Evolutionary conservation across 2,113 vertebrate species (phyloP), one percentile per base, ranked within the genome.

Genomic region (Brachirus orientalis): DNA sequence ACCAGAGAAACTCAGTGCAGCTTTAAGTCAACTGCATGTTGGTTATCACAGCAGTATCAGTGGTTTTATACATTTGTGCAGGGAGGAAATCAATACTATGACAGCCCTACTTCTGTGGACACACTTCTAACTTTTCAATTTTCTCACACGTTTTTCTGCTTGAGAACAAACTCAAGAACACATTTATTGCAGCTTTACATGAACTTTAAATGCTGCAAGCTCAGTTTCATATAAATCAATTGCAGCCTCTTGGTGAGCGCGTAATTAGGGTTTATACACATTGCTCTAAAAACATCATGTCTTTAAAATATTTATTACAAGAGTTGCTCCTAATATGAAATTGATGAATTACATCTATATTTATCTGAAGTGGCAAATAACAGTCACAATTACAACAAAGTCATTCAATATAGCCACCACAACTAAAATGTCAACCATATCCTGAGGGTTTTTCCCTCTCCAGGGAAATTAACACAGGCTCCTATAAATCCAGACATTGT

Each of bases 401-500:
- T 67, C 72, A 44, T 70, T 81, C 62, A 59, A 40, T 72, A 62
- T 14, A 72, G 45, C 63, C 72, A 68, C 63, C 56, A 65, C 44
- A 63, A 70, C 66, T 77, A 28, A 78, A 88, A 87, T 86, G 83
- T 84, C 86, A 82, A 44, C 8, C 6, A 62, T 72, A 61, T 79
- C 86, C 84, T 65, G 10, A 54, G 74, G 86, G 58, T 14, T 33
- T 57, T 72, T 20, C 43, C 17, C 63, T 86, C 68, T 55, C 74
- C 22, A 4, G 72, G 76, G 81, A 86, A 86, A 89, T 85, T 68
- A 86, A 66, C 60, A 73, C 51, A 4, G 63, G 33, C 75, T 53
- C 44, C 74, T 72, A 84, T 88, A 86, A 87, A 89, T 88, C 82
- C 80, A 74, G 63, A 66, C 56, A n/a, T 75, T 80, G 66, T 84